A percentile compares a stretch with the other conserved stretches of the same genome.
These are phyloP conservation scores for Harpia harpyja DNA, from an alignment of 2,797 vertebrate genomes.

Conservation along the genomic window DNA sequence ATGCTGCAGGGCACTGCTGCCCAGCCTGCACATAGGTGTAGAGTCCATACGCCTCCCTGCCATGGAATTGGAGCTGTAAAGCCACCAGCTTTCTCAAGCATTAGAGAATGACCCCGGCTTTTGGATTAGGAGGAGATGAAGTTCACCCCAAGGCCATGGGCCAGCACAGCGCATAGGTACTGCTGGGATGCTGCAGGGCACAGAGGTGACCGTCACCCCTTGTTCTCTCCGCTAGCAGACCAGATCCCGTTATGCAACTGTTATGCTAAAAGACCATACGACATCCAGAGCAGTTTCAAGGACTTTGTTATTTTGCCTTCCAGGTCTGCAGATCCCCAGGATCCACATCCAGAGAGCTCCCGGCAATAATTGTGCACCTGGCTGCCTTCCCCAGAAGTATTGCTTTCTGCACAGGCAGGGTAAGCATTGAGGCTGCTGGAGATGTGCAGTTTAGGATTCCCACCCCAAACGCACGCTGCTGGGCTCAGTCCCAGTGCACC, in stretches of 20 bases:
- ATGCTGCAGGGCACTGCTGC: neutral
- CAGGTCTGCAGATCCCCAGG: neutral
- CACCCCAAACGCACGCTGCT: neutral
- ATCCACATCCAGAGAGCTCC: neutral
- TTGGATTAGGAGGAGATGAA: neutral
- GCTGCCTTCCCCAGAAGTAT: neutral
- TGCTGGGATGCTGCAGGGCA: neutral
- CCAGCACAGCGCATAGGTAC: neutral
- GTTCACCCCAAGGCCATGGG: neutral
- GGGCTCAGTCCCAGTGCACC: neutral
- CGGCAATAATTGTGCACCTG: neutral
- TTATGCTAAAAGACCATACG: neutral
- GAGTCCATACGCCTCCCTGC: neutral
- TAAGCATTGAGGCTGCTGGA: neutral
- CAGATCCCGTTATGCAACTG: conserved; percentile 37
- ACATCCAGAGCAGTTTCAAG: neutral
- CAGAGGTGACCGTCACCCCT: neutral
- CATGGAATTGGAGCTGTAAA: neutral
- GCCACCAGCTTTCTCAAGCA: neutral
- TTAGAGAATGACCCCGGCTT: neutral
- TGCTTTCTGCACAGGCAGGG: neutral
- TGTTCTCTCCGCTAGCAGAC: neutral
- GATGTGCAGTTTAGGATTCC: neutral
- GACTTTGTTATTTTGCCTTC: neutral
- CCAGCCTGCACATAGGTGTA: neutral